Conservation (phyloP, 2,797 vertebrate genomes). For the Naso thynnoides region DNA sequence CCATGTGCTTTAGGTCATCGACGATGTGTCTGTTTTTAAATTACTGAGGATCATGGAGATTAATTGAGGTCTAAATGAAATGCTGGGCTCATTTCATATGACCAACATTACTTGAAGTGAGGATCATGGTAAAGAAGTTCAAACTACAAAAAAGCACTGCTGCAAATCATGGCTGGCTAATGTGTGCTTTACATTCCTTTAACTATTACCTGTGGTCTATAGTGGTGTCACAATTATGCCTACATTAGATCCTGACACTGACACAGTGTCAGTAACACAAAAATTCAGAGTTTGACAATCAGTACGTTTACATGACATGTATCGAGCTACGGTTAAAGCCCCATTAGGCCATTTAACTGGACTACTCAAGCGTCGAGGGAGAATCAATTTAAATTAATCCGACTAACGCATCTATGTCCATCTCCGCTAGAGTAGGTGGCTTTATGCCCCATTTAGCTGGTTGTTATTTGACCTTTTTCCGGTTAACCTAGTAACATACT, state of each 20-base stretch:
- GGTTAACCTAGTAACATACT: too few relatives aligned
- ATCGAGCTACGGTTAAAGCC: too few relatives aligned
- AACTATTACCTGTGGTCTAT: constrained; percentile 5
- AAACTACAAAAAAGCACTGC: constrained; percentile 6
- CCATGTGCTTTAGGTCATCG: not conserved
- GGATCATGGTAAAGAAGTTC: not conserved
- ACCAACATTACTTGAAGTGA: not conserved
- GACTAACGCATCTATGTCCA: too few relatives aligned
- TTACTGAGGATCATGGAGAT: not conserved
- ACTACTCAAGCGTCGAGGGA: too few relatives aligned
- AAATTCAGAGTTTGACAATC: not conserved
- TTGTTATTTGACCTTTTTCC: too few relatives aligned
- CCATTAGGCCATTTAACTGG: too few relatives aligned
- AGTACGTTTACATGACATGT: too few relatives aligned
- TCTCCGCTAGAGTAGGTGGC: too few relatives aligned
- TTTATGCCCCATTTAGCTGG: too few relatives aligned
- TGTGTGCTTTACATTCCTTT: not conserved
- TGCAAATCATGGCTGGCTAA: constrained; percentile 10
- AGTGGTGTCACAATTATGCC: not conserved
- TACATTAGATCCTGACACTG: not conserved
- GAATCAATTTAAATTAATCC: too few relatives aligned
- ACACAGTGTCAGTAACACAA: not conserved
- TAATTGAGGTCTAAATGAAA: not conserved
- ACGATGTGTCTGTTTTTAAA: constrained; percentile 9
- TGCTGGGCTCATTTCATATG: not conserved